Evolutionary conservation across 2,797 vertebrate species (phyloP).

Genomic region (Mormyrus hasselquistii): DNA sequence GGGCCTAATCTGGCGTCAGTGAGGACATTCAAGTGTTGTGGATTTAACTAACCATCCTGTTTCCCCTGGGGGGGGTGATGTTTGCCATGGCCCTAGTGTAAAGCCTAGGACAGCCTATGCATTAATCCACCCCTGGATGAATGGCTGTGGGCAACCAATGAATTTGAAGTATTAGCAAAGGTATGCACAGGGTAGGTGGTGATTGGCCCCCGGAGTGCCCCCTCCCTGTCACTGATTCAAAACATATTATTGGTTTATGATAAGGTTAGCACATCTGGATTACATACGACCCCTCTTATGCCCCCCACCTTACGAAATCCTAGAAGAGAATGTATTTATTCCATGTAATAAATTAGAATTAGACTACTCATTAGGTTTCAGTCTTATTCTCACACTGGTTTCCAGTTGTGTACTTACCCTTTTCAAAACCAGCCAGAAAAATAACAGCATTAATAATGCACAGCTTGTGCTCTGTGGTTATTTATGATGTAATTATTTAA

Average conservation of each 20-base stretch:
- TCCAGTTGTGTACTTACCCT: neutral
- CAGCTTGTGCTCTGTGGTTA: neutral
- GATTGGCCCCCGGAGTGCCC: neutral
- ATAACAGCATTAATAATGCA: neutral
- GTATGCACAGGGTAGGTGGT: neutral
- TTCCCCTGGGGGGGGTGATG: neutral
- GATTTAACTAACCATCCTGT: neutral
- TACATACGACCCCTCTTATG: neutral
- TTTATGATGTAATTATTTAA: neutral
- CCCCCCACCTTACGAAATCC: neutral
- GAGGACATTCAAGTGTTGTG: neutral
- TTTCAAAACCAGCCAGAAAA: neutral
- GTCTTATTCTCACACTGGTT: neutral
- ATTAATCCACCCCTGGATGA: neutral
- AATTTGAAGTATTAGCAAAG: neutral
- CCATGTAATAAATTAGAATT: neutral
- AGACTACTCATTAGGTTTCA: neutral
- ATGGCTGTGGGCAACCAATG: neutral
- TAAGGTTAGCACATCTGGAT: neutral
- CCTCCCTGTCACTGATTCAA: neutral
- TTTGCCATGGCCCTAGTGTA: neutral
- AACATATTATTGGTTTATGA: neutral
- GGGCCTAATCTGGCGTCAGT: neutral
- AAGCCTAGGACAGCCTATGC: neutral
- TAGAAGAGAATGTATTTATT: neutral